Conservation (phyloP, 2,888 invertebrate species). For the Macrophya annulata region DNA sequence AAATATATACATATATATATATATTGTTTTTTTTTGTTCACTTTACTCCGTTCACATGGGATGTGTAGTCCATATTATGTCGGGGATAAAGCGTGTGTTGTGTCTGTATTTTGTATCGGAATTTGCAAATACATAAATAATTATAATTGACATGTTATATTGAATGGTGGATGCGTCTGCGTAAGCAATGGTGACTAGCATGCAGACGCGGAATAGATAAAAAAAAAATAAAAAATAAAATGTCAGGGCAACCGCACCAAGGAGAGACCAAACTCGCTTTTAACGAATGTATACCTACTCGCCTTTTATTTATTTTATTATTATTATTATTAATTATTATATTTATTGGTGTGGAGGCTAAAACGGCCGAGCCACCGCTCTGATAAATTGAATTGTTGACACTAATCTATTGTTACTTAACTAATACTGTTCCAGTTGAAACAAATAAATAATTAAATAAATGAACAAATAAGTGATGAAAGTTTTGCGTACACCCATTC, state of each 20-base stretch:
- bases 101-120: conserved; percentile 42
- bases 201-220: conserved; percentile 52
- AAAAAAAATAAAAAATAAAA: conserved; percentile 62
- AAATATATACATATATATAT: not conserved
- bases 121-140: conserved; percentile 38
- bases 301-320: conserved; percentile 73
- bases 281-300: conserved; percentile 69
- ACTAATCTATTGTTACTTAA: conserved; percentile 68
- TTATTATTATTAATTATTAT: conserved; percentile 67
- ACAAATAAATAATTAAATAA: conserved; percentile 62
- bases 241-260: conserved; percentile 75
- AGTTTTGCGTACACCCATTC: not conserved
- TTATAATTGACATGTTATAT: conserved; percentile 7
- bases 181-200: conserved; percentile 17
- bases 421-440: conserved; percentile 66
- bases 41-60: conserved; percentile 36
- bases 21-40: conserved; percentile 23
- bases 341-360: conserved; percentile 73
- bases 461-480: conserved; percentile 56
- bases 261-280: conserved; percentile 77
- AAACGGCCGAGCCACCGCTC: conserved; percentile 66
- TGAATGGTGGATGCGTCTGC: conserved; percentile 6
- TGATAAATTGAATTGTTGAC: conserved; percentile 65
- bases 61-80: conserved; percentile 47
- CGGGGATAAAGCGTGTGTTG: conserved; percentile 30